These are phyloP conservation scores for Alloscopus bannaensis DNA, from an alignment of 2,888 invertebrate species.

Conservation along the genomic window DNA sequence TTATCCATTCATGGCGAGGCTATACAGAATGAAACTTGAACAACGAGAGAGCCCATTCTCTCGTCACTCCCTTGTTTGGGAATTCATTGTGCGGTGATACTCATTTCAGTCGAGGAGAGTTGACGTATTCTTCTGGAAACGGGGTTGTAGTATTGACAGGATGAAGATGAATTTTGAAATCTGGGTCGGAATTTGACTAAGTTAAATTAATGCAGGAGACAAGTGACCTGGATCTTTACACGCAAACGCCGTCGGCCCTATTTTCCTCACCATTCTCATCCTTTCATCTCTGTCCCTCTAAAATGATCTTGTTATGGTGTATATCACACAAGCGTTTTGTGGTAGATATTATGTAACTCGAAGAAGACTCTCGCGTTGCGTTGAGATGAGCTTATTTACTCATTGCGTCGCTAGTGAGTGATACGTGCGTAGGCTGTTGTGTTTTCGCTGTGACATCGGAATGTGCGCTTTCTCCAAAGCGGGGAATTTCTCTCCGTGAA, in stretches of 20 bases:
- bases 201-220: slow-evolving; percentile 60
- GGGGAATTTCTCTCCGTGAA: too few relatives aligned
- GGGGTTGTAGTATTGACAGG: slow-evolving; percentile 63
- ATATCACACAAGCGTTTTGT: too few relatives aligned
- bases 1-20: slow-evolving; percentile 21
- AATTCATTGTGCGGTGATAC: slow-evolving; percentile 53
- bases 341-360: slow-evolving; percentile 7
- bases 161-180: slow-evolving; percentile 64
- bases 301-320: too few relatives aligned
- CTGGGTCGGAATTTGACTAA: slow-evolving; percentile 62
- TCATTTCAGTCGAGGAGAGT: slow-evolving; percentile 58
- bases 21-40: not conserved
- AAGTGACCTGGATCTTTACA: slow-evolving; percentile 52
- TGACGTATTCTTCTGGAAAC: slow-evolving; percentile 52
- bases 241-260: too few relatives aligned
- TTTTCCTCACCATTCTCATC: too few relatives aligned
- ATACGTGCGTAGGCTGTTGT: slow-evolving; percentile 55
- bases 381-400: slow-evolving; percentile 7
- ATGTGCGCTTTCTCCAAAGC: slow-evolving; percentile 43
- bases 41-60: slow-evolving; percentile 10
- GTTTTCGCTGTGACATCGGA: slow-evolving; percentile 45
- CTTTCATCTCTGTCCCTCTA: too few relatives aligned
- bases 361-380: too few relatives aligned
- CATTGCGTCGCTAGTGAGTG: not conserved
- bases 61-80: slow-evolving; percentile 20